Evolutionary conservation across 2,113 vertebrate species (phyloP).

Genomic region (Nanger granti): DNA sequence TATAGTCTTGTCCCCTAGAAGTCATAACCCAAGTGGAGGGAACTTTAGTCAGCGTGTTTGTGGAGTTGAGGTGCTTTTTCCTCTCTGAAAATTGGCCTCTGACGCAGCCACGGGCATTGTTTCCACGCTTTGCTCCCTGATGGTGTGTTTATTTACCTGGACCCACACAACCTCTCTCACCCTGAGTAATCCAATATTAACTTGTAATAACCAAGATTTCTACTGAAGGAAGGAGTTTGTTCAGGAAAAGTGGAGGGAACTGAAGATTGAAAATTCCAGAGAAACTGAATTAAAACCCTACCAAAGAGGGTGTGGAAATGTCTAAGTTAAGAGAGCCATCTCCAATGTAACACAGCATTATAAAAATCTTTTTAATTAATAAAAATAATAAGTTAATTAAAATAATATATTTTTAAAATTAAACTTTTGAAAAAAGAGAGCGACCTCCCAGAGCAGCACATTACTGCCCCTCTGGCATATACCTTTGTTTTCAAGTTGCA

Average conservation of each 20-base stretch:
- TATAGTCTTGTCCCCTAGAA: background rate
- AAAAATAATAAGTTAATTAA: background rate
- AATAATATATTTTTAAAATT: background rate
- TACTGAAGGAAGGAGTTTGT: background rate
- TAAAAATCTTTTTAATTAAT: background rate
- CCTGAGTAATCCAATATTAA: background rate
- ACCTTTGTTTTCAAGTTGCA: slow-evolving; percentile 49
- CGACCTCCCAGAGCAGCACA: slow-evolving; percentile 52
- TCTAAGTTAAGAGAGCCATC: slow-evolving; percentile 44
- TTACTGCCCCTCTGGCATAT: slow-evolving; percentile 39
- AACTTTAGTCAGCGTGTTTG: background rate
- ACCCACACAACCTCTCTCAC: background rate
- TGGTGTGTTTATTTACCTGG: slow-evolving; percentile 40
- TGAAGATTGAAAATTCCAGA: slow-evolving; percentile 24
- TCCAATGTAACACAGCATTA: background rate
- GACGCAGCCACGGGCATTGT: background rate
- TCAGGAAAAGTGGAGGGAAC: slow-evolving; percentile 20
- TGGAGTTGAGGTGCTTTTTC: background rate
- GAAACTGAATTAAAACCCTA: slow-evolving; percentile 66
- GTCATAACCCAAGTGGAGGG: background rate
- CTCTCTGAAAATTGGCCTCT: background rate
- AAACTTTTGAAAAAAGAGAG: background rate
- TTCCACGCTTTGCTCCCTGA: background rate
- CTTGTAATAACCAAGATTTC: slow-evolving; percentile 17
- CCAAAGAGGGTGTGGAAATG: slow-evolving; percentile 45